Evolutionary conservation across 2,888 invertebrate genomes (phyloP).

Genomic region (Spilarctia lutea): DNA sequence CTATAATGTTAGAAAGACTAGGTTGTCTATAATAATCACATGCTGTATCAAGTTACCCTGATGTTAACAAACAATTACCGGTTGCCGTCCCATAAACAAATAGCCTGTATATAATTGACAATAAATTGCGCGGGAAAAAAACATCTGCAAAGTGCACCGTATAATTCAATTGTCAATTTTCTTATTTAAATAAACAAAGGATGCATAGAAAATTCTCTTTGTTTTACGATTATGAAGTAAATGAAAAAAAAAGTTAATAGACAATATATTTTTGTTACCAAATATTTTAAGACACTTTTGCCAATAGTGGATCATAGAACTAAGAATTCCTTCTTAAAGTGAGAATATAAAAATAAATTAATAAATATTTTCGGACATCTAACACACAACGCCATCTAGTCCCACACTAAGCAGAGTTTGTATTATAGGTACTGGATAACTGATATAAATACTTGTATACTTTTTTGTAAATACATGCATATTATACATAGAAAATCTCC

Average conservation of each 20-base stretch:
- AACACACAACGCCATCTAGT: no score
- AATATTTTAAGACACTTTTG: no score
- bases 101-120: background rate
- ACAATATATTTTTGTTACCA: background rate
- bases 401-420: no score
- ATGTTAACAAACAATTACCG: conserved; percentile 2
- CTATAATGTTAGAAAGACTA: background rate
- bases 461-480: no score
- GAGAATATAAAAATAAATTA: no score
- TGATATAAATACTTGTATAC: no score
- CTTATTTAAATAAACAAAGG: background rate
- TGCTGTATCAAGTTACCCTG: background rate
- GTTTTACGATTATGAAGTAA: background rate
- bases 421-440: no score
- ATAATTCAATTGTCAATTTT: conserved; percentile 14
- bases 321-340: no score
- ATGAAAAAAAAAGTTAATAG: background rate
- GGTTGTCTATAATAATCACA: background rate
- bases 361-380: no score
- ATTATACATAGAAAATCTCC: no score
- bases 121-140: conserved; percentile 18
- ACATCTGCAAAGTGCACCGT: conserved; percentile 11
- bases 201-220: background rate
- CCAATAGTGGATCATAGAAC: no score
- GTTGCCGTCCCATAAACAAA: conserved; percentile 15